These are phyloP conservation scores for Diuraphis noxia DNA, from an alignment of 1,140 invertebrate species.

Conservation along the genomic window DNA sequence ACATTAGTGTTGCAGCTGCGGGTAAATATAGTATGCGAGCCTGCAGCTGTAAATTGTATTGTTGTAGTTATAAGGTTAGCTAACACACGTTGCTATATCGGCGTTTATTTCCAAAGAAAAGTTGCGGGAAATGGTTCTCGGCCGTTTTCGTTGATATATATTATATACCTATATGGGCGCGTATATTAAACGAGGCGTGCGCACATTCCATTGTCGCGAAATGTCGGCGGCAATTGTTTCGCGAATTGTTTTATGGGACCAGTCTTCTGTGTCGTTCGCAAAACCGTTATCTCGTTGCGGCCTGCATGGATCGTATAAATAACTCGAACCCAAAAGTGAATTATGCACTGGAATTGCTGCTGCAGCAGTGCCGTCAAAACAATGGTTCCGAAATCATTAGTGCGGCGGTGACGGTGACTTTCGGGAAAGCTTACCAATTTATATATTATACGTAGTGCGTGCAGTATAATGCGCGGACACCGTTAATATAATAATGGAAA, in stretches of 20 bases:
- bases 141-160: background rate
- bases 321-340: slow-evolving; percentile 23
- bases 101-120: background rate
- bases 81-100: background rate
- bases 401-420: background rate
- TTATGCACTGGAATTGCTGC: slow-evolving; percentile 32
- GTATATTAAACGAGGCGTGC: background rate
- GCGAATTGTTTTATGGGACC: slow-evolving; percentile 31
- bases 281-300: slow-evolving; percentile 36
- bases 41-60: background rate
- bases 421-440: slow-evolving; percentile 35
- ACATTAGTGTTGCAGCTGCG: background rate
- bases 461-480: background rate
- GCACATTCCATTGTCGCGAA: slow-evolving; percentile 37
- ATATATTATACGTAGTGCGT: background rate
- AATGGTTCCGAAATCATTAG: slow-evolving; percentile 36
- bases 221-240: slow-evolving; percentile 41
- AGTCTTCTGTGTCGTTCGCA: background rate
- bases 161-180: background rate
- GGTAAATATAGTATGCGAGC: background rate
- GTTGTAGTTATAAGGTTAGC: background rate
- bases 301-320: slow-evolving; percentile 11
- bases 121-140: background rate
- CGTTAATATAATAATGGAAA: slow-evolving; percentile 31
- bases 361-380: background rate